Evolutionary conservation across 1,140 invertebrate genomes (phyloP).

Genomic region (Piezodorus guildinii): DNA sequence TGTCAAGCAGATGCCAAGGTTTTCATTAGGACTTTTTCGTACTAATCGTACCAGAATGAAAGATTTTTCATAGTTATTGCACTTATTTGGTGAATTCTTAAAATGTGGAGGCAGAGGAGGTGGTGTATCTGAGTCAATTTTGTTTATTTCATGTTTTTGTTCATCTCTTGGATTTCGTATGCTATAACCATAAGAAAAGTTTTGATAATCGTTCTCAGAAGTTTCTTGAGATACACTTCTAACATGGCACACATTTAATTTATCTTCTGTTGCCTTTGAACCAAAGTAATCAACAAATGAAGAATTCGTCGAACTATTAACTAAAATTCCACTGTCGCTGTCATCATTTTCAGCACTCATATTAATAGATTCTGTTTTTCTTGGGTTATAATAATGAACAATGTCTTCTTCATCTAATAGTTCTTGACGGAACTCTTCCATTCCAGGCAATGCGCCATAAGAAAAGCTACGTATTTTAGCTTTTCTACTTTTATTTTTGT

Average conservation of each 20-base stretch:
- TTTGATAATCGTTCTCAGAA: constrained; percentile 18
- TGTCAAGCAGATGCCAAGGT: constrained; percentile 48
- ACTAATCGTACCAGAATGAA: constrained; percentile 1
- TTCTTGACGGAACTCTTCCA: constrained; percentile 55
- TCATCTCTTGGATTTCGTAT: constrained; percentile 5
- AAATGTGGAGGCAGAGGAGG: constrained; percentile 26
- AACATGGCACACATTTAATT: constrained; percentile 14
- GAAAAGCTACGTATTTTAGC: constrained; percentile 59
- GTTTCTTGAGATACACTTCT: constrained; percentile 21
- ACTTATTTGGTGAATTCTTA: background rate
- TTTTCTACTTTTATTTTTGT: constrained; percentile 37
- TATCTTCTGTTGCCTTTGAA: constrained; percentile 29
- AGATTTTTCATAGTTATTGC: background rate
- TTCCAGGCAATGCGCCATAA: constrained; percentile 56
- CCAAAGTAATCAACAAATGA: constrained; percentile 51
- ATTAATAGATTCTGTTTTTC: constrained; percentile 8
- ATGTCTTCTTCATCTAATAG: constrained; percentile 36
- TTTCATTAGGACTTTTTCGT: constrained; percentile 35
- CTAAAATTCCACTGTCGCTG: constrained; percentile 61
- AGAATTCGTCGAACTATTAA: constrained; percentile 55
- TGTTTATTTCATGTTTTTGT: background rate
- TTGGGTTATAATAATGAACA: constrained; percentile 11
- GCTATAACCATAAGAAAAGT: constrained; percentile 3
- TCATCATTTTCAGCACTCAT: constrained; percentile 38
- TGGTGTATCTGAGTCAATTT: background rate